phyloP scores from a whole-genome alignment of 2,797 vertebrate species.

The Catharus ustulatus region DNA sequence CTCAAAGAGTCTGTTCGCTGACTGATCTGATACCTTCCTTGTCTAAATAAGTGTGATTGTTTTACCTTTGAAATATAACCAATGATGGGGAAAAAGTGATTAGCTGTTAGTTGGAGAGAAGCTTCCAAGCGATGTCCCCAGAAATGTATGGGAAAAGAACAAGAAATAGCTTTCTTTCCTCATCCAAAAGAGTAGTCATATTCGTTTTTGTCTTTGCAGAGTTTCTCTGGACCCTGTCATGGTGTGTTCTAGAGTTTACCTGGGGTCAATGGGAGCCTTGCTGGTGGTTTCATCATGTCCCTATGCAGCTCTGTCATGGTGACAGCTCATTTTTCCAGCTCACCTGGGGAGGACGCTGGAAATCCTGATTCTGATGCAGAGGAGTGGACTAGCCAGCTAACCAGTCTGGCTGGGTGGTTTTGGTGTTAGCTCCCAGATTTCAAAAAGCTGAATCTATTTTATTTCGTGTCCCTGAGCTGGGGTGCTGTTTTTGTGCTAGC shows the following conservation, averaged over 20 bases:
- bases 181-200: neutral
- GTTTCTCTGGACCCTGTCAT: neutral
- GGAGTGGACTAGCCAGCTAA: neutral
- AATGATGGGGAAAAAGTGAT: neutral
- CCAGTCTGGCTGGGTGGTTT: neutral
- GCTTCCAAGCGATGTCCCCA: neutral
- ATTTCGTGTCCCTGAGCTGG: neutral
- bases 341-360: neutral
- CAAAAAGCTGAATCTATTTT: neutral
- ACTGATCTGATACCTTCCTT: neutral
- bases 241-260: neutral
- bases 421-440: neutral
- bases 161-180: neutral
- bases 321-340: conserved; percentile 8
- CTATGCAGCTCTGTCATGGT: neutral
- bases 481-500: neutral
- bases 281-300: neutral
- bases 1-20: neutral
- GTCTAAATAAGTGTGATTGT: neutral
- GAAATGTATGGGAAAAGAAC: neutral
- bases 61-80: neutral
- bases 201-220: neutral
- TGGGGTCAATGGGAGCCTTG: neutral
- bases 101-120: neutral
- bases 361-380: neutral